These are phyloP conservation scores for Molanna angustata DNA, from an alignment of 2,888 invertebrate species.

Conservation along the genomic window DNA sequence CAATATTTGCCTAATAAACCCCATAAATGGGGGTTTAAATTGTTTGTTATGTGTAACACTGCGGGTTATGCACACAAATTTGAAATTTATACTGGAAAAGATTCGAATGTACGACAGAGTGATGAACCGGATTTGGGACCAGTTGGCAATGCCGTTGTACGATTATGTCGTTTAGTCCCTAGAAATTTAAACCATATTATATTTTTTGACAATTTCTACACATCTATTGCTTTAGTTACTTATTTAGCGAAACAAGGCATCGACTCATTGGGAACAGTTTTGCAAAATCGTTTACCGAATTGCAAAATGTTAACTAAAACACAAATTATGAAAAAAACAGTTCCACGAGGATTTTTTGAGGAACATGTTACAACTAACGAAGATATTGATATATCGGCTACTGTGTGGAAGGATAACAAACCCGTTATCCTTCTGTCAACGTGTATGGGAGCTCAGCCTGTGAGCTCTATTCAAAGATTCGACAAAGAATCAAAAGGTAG, in stretches of 20 bases:
- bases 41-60: constrained; percentile 30
- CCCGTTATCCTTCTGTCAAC: too few species aligned
- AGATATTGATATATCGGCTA: too few species aligned
- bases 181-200: constrained; percentile 7
- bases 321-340: too few species aligned
- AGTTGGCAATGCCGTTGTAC: constrained; percentile 34
- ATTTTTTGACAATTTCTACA: constrained; percentile 2
- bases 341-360: too few species aligned
- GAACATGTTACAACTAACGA: too few species aligned
- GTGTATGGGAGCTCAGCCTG: too few species aligned
- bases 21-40: constrained; percentile 36
- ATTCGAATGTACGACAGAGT: constrained; percentile 35
- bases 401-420: too few species aligned
- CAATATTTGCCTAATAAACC: constrained; percentile 34
- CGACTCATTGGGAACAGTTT: too few species aligned
- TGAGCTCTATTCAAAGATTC: too few species aligned
- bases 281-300: too few species aligned
- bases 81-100: constrained; percentile 38
- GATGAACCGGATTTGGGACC: constrained; percentile 36
- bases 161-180: constrained; percentile 32
- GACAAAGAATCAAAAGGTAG: too few species aligned
- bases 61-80: constrained; percentile 35
- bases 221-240: background rate
- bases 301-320: too few species aligned
- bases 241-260: background rate